Base-by-base conservation (phyloP, 1,140 invertebrate species). In the Mamestra configurata region DNA sequence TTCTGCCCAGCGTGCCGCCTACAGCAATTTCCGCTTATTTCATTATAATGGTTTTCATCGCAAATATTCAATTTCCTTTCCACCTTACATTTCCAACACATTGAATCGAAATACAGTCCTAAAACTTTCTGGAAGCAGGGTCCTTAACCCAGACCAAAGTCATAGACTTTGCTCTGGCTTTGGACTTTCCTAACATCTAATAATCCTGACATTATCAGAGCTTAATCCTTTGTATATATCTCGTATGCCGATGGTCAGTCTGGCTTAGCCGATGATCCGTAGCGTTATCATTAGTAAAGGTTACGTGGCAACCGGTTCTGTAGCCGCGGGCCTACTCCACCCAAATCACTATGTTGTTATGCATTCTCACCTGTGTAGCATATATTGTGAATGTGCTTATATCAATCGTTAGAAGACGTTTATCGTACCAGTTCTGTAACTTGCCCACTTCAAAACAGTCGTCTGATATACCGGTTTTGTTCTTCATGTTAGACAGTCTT, bases 231-330 rank as follows among this genome's bases (percentile, higher is more conserved):
- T 49, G 15, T 2, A 18, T 49, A 49, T 49, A 11, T 49, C 46
- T 5, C 20, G 20, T 53, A 22, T 3, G 10, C 18, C 10, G 49
- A 18, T 22, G 18, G 51, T 0, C 8, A 10, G 20, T 11, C 2
- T 22, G 51, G 20, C 51, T 53, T 53, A 53, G 40, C 51, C 51
- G 51, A 53, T 53, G 51, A 53, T 53, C 51, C 51, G 7, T 2
- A 7, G 18, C 51, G 51, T 53, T 53, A 53, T 53, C 46, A 49
- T 13, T 15, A 49, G 6, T 7, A 53, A 53, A 3, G 51, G 51
- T 22, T 53, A 53, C 18, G 18, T 8, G 51, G 18, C 20, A 20
- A 53, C 51, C 20, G 20, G 51, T 51, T 51, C 20, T 53, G 8
- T 22, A 18, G 6, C 51, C 51, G 51, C 40, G 11, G 40, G 20